Evolutionary conservation across 2,888 invertebrate genomes (phyloP), one percentile per base, ranked within the genome.

Genomic region (Laothoe populi): DNA sequence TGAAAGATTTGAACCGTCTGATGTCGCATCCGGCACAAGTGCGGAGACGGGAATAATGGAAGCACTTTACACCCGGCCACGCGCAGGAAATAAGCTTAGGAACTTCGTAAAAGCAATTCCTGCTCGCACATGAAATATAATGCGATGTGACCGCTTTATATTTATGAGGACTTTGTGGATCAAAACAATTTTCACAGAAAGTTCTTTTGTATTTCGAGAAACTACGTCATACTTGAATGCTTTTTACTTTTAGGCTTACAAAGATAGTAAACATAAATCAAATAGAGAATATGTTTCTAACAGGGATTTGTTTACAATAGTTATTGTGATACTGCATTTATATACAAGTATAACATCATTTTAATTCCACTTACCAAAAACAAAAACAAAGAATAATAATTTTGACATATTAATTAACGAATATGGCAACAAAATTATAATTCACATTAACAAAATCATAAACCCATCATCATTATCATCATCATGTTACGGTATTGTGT

Each of bases 11-110:
- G 79, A 78, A 75, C 74, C 78, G 80, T 70, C 72, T 74, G 78
- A 76, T 72, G 73, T 70, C 75, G 78, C 72, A 84, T 85, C 86
- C 83, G 70, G 72, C 65, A 74, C 66, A 72, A 74, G 73, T 67
- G 69, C 72, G 68, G 72, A 66, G 76, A 70, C 71, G 80, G 76
- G 78, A 70, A 82, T 90, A 92, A 92, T 91, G 90, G 90, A 82
- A 87, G 86, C 91, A 92, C 92, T 92, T 92, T 90, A 88, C 87
- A 78, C 88, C 83, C 88, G 79, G 81, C 86, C 86, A 85, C 87
- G 84, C 86, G 81, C 89, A 88, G 92, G 92, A 92, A 92, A 92
- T 92, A 92, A 92, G 92, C 92, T 92, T 90, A 89, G 86, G 86
- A 91, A 92, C 90, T 91, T 84, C 86, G 84, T 92, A 91, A 92